A percentile compares a stretch with the other conserved stretches of the same genome.
phyloP scores from a whole-genome alignment of 2,113 vertebrate genomes.

The Bos javanicus region DNA sequence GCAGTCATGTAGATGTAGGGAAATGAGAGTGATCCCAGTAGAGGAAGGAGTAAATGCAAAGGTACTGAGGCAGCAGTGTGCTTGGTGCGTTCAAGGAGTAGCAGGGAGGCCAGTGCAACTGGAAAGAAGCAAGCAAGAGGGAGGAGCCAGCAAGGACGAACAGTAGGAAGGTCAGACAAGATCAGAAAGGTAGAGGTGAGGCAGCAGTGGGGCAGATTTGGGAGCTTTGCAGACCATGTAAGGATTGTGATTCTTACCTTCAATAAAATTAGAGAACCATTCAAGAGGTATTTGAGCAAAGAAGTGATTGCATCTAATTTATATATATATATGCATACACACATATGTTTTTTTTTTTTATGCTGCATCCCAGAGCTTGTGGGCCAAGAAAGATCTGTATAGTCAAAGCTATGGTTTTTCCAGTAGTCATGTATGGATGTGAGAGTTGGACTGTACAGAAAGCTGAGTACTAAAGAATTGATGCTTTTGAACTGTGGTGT shows the following conservation, averaged over 20 bases:
- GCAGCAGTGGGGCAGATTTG: background rate
- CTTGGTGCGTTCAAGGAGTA: background rate
- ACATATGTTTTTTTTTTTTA: background rate
- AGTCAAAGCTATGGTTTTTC: background rate
- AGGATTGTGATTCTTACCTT: background rate
- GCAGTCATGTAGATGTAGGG: background rate
- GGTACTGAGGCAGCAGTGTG: background rate
- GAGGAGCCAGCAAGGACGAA: background rate
- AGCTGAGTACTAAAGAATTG: background rate
- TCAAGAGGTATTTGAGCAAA: background rate
- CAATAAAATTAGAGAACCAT: background rate
- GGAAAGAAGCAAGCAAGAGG: background rate
- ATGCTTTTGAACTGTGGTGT: background rate
- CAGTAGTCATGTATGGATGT: background rate
- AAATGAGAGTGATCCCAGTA: background rate
- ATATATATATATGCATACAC: background rate
- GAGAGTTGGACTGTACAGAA: background rate
- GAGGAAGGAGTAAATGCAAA: background rate
- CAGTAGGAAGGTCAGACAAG: background rate
- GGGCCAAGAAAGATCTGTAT: background rate
- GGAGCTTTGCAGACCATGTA: background rate
- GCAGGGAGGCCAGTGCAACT: background rate
- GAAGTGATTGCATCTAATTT: background rate
- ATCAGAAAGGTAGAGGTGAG: background rate
- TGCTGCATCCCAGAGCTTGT: background rate